These are phyloP conservation scores for Potamarius usumacintae DNA, from an alignment of 2,113 vertebrate species.

Conservation along the genomic window DNA sequence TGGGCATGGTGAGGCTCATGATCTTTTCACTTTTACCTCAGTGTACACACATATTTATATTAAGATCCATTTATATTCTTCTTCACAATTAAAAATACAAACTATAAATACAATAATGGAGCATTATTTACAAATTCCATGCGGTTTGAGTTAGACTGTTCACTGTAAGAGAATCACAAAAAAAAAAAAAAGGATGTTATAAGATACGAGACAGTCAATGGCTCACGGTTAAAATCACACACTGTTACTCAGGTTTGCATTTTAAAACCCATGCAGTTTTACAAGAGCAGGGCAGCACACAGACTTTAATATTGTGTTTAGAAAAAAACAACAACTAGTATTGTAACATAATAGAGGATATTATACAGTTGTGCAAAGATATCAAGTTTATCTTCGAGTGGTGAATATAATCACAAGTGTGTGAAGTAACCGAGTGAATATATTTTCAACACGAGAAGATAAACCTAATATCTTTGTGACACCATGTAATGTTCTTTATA, in stretches of 20 bases:
- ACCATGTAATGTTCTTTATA: too few species aligned
- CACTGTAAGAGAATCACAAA: constrained; percentile 85
- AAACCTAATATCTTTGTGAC: too few species aligned
- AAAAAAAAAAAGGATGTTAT: constrained; percentile 41
- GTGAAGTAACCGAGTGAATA: too few species aligned
- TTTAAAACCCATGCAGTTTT: constrained; percentile 42
- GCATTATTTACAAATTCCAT: constrained; percentile 98
- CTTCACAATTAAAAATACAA: constrained; percentile 65
- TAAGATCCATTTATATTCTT: constrained; percentile 66
- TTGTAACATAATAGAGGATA: not conserved
- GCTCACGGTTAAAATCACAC: constrained; percentile 32
- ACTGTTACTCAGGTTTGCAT: constrained; percentile 4
- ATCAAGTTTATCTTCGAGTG: too few species aligned
- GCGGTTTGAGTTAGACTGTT: constrained; percentile 92
- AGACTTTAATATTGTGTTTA: not conserved
- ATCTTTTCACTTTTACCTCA: constrained; percentile 66
- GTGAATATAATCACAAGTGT: too few species aligned
- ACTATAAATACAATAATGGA: constrained; percentile 95
- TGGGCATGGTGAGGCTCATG: constrained; percentile 76
- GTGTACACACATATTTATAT: constrained; percentile 65
- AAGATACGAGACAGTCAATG: constrained; percentile 31
- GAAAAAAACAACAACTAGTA: not conserved
- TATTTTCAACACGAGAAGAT: too few species aligned
- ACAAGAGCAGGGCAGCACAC: not conserved
- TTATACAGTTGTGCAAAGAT: too few species aligned